phyloP scores from a whole-genome alignment of 2,888 invertebrate species.

The Automeris io region DNA sequence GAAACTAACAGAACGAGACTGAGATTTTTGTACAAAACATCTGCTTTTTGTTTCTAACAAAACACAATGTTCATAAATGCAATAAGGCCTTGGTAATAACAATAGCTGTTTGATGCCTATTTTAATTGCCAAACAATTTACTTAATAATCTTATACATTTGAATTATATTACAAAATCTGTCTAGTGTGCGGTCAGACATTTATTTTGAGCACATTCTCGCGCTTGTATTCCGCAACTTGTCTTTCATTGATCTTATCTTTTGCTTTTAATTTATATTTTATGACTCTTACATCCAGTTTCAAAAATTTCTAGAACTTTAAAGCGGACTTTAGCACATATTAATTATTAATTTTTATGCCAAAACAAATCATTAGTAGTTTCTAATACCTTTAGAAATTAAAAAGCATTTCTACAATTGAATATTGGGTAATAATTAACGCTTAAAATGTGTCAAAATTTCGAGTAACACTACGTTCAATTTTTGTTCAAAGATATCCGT shows the following conservation, averaged over 20 bases:
- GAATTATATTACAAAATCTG: conserved; percentile 21
- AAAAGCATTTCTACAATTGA: no score
- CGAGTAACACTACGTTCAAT: no score
- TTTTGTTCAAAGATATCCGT: no score
- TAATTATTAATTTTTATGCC: no score
- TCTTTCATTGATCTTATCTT: conserved; percentile 1
- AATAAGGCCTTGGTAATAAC: conserved; percentile 3
- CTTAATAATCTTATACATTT: conserved; percentile 16
- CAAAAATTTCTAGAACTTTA: no score
- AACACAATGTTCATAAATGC: neutral
- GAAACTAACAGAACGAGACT: neutral
- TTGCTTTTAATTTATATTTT: conserved; percentile 9
- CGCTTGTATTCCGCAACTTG: conserved; percentile 11
- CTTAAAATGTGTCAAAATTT: no score
- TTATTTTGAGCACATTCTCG: conserved; percentile 18
- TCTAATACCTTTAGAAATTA: no score
- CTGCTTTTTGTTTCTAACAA: neutral
- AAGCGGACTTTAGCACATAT: no score
- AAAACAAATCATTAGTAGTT: no score
- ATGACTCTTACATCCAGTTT: no score
- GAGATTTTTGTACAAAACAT: neutral
- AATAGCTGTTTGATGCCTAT: conserved; percentile 17
- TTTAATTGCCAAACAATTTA: conserved; percentile 24
- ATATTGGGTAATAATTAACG: no score
- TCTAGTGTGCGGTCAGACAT: conserved; percentile 18